These are phyloP conservation scores for Rhagoletis pomonella DNA, from an alignment of 1,140 invertebrate species.

Conservation along the genomic window DNA sequence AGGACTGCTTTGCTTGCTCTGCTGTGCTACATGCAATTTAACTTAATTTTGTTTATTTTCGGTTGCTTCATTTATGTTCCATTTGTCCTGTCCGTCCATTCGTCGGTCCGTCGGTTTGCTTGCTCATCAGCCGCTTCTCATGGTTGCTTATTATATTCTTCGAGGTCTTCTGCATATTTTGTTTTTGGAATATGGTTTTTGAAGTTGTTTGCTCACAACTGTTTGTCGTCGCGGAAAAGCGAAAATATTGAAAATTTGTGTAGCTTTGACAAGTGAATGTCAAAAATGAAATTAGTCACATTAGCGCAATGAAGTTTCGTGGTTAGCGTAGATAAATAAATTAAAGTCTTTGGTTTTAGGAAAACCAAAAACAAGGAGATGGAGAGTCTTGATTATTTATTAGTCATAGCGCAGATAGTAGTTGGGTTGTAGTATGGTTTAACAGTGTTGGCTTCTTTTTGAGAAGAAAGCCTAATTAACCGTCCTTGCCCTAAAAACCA, in stretches of 20 bases:
- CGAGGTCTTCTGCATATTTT: not conserved
- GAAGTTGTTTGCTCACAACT: not conserved
- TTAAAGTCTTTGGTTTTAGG: not conserved
- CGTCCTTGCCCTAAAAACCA: no score
- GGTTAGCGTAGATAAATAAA: not conserved
- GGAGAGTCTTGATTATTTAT: no score
- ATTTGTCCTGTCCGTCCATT: not conserved
- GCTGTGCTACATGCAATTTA: constrained; percentile 30
- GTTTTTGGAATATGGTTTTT: not conserved
- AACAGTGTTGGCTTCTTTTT: no score
- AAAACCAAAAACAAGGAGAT: no score
- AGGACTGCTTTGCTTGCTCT: not conserved
- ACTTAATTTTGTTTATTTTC: constrained; percentile 49
- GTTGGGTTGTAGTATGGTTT: no score
- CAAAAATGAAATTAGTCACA: constrained; percentile 31
- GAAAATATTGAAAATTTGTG: constrained; percentile 6
- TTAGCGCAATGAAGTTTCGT: constrained; percentile 19
- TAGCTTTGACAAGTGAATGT: constrained; percentile 22
- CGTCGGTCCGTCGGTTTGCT: not conserved
- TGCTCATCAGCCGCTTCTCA: not conserved
- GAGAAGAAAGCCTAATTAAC: no score
- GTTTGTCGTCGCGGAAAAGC: not conserved
- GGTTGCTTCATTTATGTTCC: constrained; percentile 40
- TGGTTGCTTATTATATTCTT: not conserved
- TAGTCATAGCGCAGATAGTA: no score